Evolutionary conservation across 2,797 vertebrate genomes (phyloP).

Genomic region (Coreius guichenoti): DNA sequence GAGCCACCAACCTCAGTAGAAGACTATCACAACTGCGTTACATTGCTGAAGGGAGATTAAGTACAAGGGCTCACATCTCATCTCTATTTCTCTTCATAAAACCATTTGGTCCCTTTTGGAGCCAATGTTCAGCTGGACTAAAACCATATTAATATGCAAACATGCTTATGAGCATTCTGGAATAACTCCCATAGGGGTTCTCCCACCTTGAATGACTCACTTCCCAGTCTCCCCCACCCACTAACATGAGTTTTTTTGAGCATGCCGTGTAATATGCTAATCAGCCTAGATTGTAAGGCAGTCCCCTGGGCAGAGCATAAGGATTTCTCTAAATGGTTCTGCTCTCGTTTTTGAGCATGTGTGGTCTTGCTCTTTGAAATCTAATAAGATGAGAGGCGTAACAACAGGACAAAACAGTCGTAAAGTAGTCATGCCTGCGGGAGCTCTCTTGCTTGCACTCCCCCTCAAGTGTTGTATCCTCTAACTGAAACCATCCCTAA

Average conservation of each 20-base stretch:
- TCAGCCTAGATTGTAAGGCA: constrained; percentile 34
- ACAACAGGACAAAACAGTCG: constrained; percentile 36
- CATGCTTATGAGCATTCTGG: constrained; percentile 18
- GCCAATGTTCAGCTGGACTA: constrained; percentile 14
- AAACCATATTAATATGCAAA: constrained; percentile 39
- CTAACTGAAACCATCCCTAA: neutral
- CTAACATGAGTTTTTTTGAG: constrained; percentile 1
- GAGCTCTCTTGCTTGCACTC: constrained; percentile 17
- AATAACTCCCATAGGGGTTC: constrained; percentile 39
- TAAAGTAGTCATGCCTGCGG: constrained; percentile 29
- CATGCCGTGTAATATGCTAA: constrained; percentile 36
- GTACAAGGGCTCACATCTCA: neutral
- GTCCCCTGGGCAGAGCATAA: constrained; percentile 34
- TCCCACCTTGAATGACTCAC: constrained; percentile 42
- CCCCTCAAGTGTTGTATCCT: constrained; percentile 1
- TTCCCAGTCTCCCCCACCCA: constrained; percentile 15
- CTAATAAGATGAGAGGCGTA: constrained; percentile 40
- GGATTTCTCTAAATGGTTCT: constrained; percentile 46
- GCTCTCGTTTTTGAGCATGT: constrained; percentile 10
- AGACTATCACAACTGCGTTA: neutral
- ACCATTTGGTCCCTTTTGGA: constrained; percentile 7
- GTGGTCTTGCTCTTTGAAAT: constrained; percentile 23
- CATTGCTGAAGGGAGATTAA: constrained; percentile 36
- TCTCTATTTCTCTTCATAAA: constrained; percentile 25
- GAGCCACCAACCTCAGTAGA: constrained; percentile 15